Evolutionary conservation across 2,888 invertebrate species (phyloP).

Genomic region (Coronaproctus castanopsis): DNA sequence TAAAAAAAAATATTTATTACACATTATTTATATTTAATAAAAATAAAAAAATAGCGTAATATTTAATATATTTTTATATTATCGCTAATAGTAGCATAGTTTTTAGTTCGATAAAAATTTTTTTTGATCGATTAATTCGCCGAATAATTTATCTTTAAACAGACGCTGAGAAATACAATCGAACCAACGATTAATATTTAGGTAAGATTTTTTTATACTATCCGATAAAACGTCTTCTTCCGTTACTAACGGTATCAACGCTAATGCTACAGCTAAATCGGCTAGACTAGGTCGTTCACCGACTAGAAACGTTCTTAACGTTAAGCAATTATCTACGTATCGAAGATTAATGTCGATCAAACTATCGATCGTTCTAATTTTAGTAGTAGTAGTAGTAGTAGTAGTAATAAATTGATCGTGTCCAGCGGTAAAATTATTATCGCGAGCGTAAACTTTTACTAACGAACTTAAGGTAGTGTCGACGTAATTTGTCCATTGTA

Average conservation of each 20-base stretch:
- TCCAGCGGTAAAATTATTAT: constrained; percentile 13
- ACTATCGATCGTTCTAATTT: constrained; percentile 5
- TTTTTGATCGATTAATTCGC: too few species aligned
- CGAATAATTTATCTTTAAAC: too few species aligned
- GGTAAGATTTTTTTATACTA: not conserved
- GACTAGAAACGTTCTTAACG: constrained; percentile 27
- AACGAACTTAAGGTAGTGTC: constrained; percentile 27
- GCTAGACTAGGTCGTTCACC: constrained; percentile 28
- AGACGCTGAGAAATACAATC: not conserved
- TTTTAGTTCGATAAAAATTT: too few species aligned
- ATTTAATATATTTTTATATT: too few species aligned
- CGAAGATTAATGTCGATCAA: constrained; percentile 19
- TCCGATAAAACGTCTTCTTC: not conserved
- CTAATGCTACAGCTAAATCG: constrained; percentile 26
- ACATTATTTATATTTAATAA: too few species aligned
- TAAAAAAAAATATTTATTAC: too few species aligned
- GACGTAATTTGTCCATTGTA: constrained; percentile 28
- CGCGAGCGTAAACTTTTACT: constrained; percentile 23
- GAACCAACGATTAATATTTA: constrained; percentile 8
- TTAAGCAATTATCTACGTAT: constrained; percentile 24
- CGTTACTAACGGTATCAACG: constrained; percentile 17
- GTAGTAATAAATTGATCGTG: too few species aligned
- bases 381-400: too few species aligned
- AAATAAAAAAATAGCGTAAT: too few species aligned
- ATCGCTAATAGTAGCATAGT: too few species aligned